A percentile compares a stretch with the other conserved stretches of the same genome.
These are phyloP conservation scores for Alligator mississippiensis DNA, from an alignment of 2,113 vertebrate genomes.

Conservation along the genomic window DNA sequence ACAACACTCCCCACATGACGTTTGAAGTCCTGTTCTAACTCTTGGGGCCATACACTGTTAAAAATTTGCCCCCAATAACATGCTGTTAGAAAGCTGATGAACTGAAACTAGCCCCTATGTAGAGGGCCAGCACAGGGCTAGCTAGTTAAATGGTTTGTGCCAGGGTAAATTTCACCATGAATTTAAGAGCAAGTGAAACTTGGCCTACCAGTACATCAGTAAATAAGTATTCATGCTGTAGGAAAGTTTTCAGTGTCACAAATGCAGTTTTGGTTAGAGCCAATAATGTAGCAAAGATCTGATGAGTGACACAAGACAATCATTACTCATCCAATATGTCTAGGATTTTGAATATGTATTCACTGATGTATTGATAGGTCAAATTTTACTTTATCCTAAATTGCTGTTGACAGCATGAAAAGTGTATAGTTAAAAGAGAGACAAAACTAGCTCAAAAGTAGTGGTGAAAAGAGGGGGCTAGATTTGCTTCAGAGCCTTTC, in stretches of 20 bases:
- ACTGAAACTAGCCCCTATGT: no score
- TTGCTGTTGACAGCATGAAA: neutral
- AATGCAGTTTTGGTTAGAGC: neutral
- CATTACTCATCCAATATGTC: neutral
- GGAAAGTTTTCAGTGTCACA: neutral
- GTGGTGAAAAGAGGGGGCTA: neutral
- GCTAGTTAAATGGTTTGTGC: no score
- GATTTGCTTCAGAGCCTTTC: neutral
- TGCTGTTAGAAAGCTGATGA: no score
- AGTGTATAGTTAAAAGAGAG: neutral
- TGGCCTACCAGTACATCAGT: no score
- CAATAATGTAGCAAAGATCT: neutral
- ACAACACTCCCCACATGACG: neutral
- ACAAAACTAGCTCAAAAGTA: neutral
- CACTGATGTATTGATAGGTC: neutral
- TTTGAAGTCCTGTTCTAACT: neutral
- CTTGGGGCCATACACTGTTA: neutral
- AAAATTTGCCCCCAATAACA: neutral
- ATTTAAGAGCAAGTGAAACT: no score
- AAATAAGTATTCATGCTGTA: no score
- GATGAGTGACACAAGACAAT: neutral
- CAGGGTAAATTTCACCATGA: no score
- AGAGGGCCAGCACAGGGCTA: no score
- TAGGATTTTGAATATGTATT: neutral
- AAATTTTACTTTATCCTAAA: neutral